These are phyloP conservation scores for Byasa hedistus DNA, from an alignment of 2,888 invertebrate genomes.

Conservation along the genomic window DNA sequence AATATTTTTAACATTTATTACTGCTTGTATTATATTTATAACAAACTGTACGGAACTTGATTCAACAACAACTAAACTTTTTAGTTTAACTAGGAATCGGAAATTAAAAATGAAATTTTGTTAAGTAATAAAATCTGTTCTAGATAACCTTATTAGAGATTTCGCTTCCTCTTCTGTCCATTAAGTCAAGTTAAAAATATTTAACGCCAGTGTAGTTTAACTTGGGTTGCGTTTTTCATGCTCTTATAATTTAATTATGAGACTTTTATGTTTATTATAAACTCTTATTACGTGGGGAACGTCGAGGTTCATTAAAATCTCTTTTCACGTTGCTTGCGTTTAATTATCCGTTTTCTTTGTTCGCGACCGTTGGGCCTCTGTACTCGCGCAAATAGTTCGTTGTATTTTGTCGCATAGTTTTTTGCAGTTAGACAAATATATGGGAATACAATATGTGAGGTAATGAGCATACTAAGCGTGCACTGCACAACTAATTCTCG, in stretches of 20 bases:
- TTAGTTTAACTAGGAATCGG: too few relatives aligned
- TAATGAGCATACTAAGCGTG: constrained; percentile 13
- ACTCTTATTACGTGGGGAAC: constrained; percentile 67
- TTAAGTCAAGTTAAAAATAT: constrained; percentile 23
- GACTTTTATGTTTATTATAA: constrained; percentile 67
- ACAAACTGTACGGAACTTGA: too few relatives aligned
- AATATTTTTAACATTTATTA: too few relatives aligned
- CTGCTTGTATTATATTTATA: too few relatives aligned
- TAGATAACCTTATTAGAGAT: background rate
- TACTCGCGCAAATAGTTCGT: constrained; percentile 56
- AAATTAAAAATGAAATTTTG: background rate
- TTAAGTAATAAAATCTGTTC: background rate
- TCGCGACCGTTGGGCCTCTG: constrained; percentile 57
- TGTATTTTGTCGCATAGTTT: constrained; percentile 44
- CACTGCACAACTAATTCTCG: background rate
- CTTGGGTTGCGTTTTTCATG: constrained; percentile 26
- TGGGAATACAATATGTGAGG: constrained; percentile 22
- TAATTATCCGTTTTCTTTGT: constrained; percentile 78
- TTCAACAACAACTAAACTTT: too few relatives aligned
- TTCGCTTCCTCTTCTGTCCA: background rate
- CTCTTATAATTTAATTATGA: constrained; percentile 57
- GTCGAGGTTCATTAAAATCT: constrained; percentile 75
- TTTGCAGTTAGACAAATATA: constrained; percentile 35
- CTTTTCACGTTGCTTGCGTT: constrained; percentile 70
- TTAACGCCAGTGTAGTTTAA: constrained; percentile 19